Percentiles rank a stretch among this genome's conserved stretches.
These are phyloP conservation scores for Magallana ariakensis DNA, from an alignment of 1,140 invertebrate species.

Conservation along the genomic window DNA sequence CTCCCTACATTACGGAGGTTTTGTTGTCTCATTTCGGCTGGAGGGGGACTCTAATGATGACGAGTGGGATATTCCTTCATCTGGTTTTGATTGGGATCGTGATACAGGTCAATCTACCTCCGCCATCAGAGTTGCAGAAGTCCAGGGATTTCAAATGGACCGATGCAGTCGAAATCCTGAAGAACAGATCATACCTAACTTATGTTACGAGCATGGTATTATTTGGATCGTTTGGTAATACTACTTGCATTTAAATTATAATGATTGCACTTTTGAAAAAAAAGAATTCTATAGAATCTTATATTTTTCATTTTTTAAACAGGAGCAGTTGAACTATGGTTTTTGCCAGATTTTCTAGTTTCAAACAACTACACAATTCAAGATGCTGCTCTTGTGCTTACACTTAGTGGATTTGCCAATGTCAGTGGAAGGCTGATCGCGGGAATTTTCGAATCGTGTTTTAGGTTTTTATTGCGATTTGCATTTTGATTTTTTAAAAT, in stretches of 20 bases:
- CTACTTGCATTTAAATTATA: neutral
- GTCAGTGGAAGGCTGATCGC: neutral
- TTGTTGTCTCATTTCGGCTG: conserved; percentile 2
- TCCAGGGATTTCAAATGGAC: neutral
- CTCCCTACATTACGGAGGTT: conserved; percentile 18
- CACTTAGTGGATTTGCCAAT: neutral
- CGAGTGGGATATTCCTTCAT: neutral
- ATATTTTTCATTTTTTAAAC: neutral
- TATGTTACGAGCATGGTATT: neutral
- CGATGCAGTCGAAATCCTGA: neutral
- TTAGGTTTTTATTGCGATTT: neutral
- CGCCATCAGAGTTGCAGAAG: neutral
- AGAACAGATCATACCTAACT: neutral
- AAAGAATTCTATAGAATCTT: neutral
- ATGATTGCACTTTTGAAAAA: no score
- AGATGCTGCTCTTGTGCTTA: neutral
- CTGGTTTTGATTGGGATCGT: neutral
- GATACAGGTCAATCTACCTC: neutral
- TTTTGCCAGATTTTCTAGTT: conserved; percentile 32
- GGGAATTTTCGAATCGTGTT: neutral
- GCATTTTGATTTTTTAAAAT: no score
- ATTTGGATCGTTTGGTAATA: conserved; percentile 15
- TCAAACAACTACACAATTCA: conserved; percentile 15
- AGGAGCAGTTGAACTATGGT: conserved; percentile 9
- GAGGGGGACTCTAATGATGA: neutral